These are phyloP conservation scores for Lucilia cuprina DNA, from an alignment of 1,140 invertebrate genomes.

Conservation along the genomic window DNA sequence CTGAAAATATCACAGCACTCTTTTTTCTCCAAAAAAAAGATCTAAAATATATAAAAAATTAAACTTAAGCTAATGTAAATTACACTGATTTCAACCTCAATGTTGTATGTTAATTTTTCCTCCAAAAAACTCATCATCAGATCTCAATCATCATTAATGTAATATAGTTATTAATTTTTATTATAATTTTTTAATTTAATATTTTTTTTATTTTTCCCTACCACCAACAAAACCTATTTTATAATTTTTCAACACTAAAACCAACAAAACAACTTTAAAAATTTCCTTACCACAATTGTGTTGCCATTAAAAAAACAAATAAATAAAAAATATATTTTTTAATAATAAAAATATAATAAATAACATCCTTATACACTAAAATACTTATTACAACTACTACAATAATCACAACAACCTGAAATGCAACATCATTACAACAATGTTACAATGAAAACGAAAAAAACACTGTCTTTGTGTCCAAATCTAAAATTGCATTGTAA, in stretches of 20 bases:
- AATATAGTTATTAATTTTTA: background rate
- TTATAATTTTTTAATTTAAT: constrained; percentile 12
- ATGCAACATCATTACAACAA: constrained; percentile 22
- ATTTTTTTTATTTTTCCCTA: constrained; percentile 22
- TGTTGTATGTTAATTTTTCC: background rate
- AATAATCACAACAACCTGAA: constrained; percentile 25
- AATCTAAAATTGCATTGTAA: constrained; percentile 44
- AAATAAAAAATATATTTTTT: constrained; percentile 22
- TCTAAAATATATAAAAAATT: too few species aligned
- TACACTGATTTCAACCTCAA: background rate
- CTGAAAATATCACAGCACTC: too few species aligned
- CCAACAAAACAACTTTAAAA: background rate
- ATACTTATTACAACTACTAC: background rate
- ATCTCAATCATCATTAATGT: background rate
- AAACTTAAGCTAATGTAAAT: background rate
- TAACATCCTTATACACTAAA: constrained; percentile 11
- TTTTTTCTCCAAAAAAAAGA: background rate
- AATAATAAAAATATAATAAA: background rate
- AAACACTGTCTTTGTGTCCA: background rate
- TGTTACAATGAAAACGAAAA: background rate
- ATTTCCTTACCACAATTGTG: constrained; percentile 24
- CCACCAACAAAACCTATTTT: background rate
- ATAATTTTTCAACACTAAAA: background rate
- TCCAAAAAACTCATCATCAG: background rate
- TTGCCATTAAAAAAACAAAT: constrained; percentile 28